Percentiles rank a stretch among this genome's conserved stretches.
phyloP scores from a whole-genome alignment of 2,888 invertebrate species.

The Onchidella celtica region DNA sequence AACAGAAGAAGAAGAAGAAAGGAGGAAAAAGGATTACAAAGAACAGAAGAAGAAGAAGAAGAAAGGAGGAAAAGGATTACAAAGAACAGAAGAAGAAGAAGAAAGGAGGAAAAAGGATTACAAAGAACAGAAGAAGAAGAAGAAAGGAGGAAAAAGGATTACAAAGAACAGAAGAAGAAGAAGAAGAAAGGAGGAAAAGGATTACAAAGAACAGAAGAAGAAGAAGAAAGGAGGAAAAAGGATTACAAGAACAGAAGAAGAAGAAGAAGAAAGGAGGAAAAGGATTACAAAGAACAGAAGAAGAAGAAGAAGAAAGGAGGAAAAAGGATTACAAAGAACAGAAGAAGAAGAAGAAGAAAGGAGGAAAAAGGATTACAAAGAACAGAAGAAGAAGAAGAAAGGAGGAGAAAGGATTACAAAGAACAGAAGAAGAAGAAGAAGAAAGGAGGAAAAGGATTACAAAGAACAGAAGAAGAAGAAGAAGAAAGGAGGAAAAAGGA shows the following conservation, averaged over 20 bases:
- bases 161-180: not conserved
- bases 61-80: no score
- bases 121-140: not conserved
- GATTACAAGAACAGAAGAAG: not conserved
- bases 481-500: not conserved
- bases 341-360: not conserved
- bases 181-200: no score
- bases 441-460: not conserved
- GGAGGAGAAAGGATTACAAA: not conserved
- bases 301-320: not conserved
- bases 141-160: slow-evolving; percentile 1
- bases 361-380: not conserved
- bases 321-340: not conserved
- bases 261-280: not conserved
- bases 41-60: no score
- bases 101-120: not conserved
- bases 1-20: no score
- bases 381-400: not conserved
- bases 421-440: not conserved
- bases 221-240: not conserved
- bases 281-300: not conserved
- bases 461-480: not conserved
- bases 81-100: no score
- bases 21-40: no score
- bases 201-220: not conserved